Evolutionary conservation across 2,888 invertebrate species (phyloP).

Genomic region (Caenorhabditis panamensis): DNA sequence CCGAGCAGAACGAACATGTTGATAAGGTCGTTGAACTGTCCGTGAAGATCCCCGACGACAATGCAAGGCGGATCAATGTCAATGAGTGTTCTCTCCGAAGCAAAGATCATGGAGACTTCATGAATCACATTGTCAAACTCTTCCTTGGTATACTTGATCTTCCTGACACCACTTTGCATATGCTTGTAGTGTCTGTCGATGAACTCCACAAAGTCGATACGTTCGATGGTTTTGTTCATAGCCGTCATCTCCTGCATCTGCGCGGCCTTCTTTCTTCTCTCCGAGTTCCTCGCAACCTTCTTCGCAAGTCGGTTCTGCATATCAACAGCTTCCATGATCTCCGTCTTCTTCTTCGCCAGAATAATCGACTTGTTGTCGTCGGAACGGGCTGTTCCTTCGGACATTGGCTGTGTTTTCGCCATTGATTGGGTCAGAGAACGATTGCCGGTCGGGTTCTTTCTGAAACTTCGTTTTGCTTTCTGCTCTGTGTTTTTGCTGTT

Average conservation of each 20-base stretch:
- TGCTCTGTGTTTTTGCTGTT: too few relatives aligned
- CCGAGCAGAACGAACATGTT: constrained; percentile 73
- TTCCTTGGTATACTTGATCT: constrained; percentile 62
- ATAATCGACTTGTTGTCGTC: constrained; percentile 3
- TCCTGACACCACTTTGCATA: constrained; percentile 61
- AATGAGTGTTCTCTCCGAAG: constrained; percentile 64
- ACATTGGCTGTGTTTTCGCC: constrained; percentile 41
- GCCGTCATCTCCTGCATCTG: constrained; percentile 42
- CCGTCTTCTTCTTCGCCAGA: constrained; percentile 28
- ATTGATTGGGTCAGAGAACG: constrained; percentile 20
- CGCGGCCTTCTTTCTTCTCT: constrained; percentile 7
- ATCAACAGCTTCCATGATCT: constrained; percentile 39
- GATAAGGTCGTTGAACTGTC: constrained; percentile 72
- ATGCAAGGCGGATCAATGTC: constrained; percentile 69
- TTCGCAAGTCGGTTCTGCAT: constrained; percentile 38
- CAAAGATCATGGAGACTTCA: constrained; percentile 62
- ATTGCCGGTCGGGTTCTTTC: not conserved
- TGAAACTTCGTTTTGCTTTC: constrained; percentile 15
- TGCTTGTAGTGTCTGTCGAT: constrained; percentile 63
- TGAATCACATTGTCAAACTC: constrained; percentile 64
- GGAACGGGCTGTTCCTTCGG: constrained; percentile 6
- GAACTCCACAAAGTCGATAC: constrained; percentile 41
- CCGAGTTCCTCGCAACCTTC: constrained; percentile 34
- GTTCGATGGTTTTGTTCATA: constrained; percentile 29
- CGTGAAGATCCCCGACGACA: constrained; percentile 71